phyloP scores from a whole-genome alignment of 2,888 invertebrate species.

The Lasioglossum figueresi region DNA sequence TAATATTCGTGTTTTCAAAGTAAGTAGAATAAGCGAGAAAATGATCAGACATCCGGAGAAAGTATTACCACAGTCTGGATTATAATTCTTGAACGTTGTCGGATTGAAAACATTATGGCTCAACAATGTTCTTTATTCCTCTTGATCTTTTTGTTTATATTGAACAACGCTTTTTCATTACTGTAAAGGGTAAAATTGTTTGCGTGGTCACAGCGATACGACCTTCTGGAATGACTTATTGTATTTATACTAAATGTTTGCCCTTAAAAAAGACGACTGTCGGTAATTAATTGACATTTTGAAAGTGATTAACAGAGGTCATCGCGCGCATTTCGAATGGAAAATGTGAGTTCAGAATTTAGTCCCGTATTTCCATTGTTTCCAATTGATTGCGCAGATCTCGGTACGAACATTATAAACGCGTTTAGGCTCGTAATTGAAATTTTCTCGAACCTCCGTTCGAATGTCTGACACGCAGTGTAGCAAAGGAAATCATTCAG shows the following conservation, averaged over 20 bases:
- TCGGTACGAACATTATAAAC: not conserved
- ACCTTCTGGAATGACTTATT: not conserved
- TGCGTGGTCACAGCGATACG: not conserved
- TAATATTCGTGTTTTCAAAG: not conserved
- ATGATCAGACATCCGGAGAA: not conserved
- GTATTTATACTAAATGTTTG: not conserved
- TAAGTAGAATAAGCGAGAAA: not conserved
- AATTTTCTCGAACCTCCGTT: not conserved
- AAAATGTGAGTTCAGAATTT: not conserved
- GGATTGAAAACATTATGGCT: not conserved
- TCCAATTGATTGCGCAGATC: not conserved
- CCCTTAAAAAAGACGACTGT: not conserved
- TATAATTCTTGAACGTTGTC: not conserved
- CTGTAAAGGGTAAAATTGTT: not conserved
- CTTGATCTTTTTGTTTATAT: not conserved
- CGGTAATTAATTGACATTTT: not conserved
- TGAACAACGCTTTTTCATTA: not conserved
- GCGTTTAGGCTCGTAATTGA: not conserved
- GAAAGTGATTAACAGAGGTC: not conserved
- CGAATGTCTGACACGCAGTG: not conserved
- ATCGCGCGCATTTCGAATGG: not conserved
- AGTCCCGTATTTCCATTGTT: not conserved
- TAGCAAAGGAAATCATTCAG: slow-evolving; percentile 1
- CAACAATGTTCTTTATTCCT: not conserved
- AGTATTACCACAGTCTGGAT: not conserved